Evolutionary conservation across 2,888 invertebrate genomes (phyloP), one percentile per base, ranked within the genome.

Genomic region (Caenorhabditis virilis): DNA sequence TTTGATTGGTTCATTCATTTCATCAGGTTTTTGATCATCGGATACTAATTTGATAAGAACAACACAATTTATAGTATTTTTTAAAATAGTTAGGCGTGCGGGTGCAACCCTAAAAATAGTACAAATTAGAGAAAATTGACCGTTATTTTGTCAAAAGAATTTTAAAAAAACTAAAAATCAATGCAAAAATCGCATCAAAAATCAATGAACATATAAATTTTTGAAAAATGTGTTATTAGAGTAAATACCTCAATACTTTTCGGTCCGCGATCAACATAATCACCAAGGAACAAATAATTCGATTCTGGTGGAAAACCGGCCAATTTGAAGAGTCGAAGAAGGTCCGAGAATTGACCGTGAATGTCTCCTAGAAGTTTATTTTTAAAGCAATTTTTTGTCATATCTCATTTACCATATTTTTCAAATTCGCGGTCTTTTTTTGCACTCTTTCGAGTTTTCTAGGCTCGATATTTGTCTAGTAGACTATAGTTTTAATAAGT

Each of bases 291-390:
- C 27, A 76, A 65, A 55, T 74, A 76, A 54, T 74, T 74, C 23
- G 71, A 68, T 46, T 74, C 74, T 51, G 76, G 76, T 22, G 76
- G 76, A 39, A 64, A 76, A 18, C 76, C 76, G 58, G 70, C 65
- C 15, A 76, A 64, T 20, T 65, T 65, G 69, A 76, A 76, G 2
- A 76, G 64, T 15, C 76, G 64, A 33, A 76, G 62, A 18, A 76
- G 68, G 48, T 76, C 75, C 11, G 74, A 57, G 64, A 66, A 80
- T 49, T 80, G 80, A 16, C 80, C 80, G 56, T 80, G 80, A 33
- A 80, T 78, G 58, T 80, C 80, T 49, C 80, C 80, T 75, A 65
- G 6, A 67, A 51, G 16, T 20, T 5, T 9, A 30, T 9, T 9
- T 30, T 30, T 9, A 30, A 9, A 30, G 30, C 7, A 30, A 30